Evolutionary conservation across 2,888 invertebrate species (phyloP), one percentile per base, ranked within the genome.

Genomic region (Calephelis perditalis): DNA sequence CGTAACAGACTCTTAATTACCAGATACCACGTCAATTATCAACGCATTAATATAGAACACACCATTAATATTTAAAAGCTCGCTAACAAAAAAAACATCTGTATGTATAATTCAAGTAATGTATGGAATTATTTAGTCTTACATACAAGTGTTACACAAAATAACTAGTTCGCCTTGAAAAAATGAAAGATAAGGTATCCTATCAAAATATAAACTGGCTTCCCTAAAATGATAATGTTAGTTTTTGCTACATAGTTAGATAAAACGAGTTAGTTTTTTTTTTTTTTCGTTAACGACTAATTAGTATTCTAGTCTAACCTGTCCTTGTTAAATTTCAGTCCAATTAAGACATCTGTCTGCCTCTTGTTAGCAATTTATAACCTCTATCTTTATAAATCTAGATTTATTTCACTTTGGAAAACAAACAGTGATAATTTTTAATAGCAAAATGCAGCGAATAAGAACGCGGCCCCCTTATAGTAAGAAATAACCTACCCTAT

Each of bases 161-260:
- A 49, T 7, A 26, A 49, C 49, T 49, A 49, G 49, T 49, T 49
- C 15, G 15, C 49, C 26, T 49, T 49, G 49, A 49, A 49, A 52
- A 52, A 52, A 52, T 52, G 15, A 35, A 9, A 52, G 52, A 52
- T 52, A 52, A 52, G 26, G 7, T 52, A 52, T 52, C 52, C 26
- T 35, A 54, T 36, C 54, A 54, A 54, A 54, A 54, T 54, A 52
- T 52, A 54, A 54, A 54, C 54, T 54, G 36, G 54, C 54, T 54
- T 54, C 54, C 54, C 54, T 35, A 35, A 54, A 54, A 54, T 54
- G 54, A 54, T 54, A 36, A 54, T 54, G 54, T 11, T 52, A 36
- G 7, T 54, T 54, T 54, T 54, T 54, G 54, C 54, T 11, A 54
- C 54, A 36, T 10, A 52, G 26, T 35, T 52, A 35, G 54, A 54